A percentile compares a stretch with the other conserved stretches of the same genome.
Evolutionary conservation across 2,113 vertebrate genomes (phyloP).

Genomic region (Caracal caracal): DNA sequence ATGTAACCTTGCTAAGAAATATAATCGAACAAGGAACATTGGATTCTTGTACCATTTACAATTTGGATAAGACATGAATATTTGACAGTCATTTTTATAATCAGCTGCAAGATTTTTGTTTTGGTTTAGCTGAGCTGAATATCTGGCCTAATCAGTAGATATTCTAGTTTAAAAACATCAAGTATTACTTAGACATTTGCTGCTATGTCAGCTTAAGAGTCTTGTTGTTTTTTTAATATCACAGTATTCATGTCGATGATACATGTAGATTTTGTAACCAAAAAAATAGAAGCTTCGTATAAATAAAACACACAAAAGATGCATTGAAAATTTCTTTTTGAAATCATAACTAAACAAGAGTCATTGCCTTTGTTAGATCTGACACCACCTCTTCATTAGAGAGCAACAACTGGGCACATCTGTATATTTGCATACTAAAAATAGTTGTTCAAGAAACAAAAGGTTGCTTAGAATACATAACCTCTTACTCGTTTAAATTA

Average conservation of each 20-base stretch:
- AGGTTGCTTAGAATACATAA: constrained; percentile 77
- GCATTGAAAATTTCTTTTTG: constrained; percentile 62
- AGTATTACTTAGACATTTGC: constrained; percentile 56
- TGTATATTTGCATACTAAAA: constrained; percentile 86
- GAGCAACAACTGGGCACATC: constrained; percentile 79
- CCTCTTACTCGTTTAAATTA: constrained; percentile 82
- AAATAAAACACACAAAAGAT: constrained; percentile 65
- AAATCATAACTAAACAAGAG: constrained; percentile 73
- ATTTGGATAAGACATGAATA: constrained; percentile 49
- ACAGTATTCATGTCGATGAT: constrained; percentile 33
- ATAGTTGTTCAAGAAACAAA: constrained; percentile 82
- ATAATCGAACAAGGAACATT: not conserved
- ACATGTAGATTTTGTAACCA: constrained; percentile 3
- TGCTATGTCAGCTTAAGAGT: not conserved
- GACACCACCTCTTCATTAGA: constrained; percentile 77
- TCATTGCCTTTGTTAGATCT: constrained; percentile 69
- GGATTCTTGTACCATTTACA: not conserved
- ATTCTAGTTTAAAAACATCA: constrained; percentile 51
- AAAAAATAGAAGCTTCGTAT: constrained; percentile 23
- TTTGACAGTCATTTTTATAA: constrained; percentile 64
- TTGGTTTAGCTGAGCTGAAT: constrained; percentile 41
- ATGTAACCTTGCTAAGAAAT: constrained; percentile 36
- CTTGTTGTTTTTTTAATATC: constrained; percentile 33
- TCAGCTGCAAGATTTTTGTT: constrained; percentile 36
- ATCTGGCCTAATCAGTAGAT: constrained; percentile 43